A percentile compares a stretch with the other conserved stretches of the same genome.
These are phyloP conservation scores for Okapia johnstoni DNA, from an alignment of 2,113 vertebrate genomes.

Conservation along the genomic window DNA sequence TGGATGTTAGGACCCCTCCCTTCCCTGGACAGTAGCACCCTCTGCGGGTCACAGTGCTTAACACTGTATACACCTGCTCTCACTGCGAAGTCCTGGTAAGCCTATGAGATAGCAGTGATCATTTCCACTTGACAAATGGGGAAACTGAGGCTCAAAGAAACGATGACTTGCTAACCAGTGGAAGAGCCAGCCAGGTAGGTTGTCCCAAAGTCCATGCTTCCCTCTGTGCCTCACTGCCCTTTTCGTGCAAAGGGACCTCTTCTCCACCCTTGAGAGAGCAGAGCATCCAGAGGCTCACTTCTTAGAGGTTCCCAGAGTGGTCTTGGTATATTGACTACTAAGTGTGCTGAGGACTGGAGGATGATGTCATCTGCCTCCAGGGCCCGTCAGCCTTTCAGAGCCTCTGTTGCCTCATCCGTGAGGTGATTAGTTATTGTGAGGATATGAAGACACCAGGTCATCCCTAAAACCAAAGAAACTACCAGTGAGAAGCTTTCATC, in stretches of 20 bases:
- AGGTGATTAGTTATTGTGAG: not conserved
- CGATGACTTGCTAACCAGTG: not conserved
- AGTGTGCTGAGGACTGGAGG: not conserved
- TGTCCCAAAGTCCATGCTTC: not conserved
- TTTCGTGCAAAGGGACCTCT: not conserved
- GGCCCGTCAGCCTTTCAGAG: not conserved
- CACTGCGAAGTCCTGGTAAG: not conserved
- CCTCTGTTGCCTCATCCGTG: not conserved
- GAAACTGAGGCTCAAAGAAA: not conserved
- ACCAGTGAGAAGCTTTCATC: not conserved
- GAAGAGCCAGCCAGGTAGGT: not conserved
- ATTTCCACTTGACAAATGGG: not conserved
- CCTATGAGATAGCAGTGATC: not conserved
- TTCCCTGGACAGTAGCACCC: too few relatives aligned
- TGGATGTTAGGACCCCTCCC: not conserved
- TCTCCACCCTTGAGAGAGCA: not conserved
- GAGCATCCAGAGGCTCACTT: not conserved
- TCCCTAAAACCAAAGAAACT: not conserved
- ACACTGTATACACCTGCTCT: not conserved
- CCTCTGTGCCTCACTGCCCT: not conserved
- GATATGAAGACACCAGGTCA: not conserved
- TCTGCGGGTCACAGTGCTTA: accelerated
- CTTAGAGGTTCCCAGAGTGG: not conserved
- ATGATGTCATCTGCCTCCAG: not conserved
- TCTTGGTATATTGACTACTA: not conserved